Evolutionary conservation across 2,888 invertebrate genomes (phyloP), one percentile per base, ranked within the genome.

Genomic region (Apamea anceps): DNA sequence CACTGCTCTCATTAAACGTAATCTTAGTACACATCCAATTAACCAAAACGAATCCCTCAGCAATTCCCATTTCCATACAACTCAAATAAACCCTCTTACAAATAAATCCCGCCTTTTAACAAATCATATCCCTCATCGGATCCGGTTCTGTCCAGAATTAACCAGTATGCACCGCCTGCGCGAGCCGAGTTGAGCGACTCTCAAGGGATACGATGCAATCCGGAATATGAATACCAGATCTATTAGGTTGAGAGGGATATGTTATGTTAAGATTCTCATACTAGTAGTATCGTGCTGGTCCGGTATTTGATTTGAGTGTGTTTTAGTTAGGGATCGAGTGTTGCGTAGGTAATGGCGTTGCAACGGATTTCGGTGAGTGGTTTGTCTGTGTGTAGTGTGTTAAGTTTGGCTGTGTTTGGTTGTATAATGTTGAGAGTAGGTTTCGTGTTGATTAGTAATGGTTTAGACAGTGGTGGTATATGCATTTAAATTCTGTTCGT

Each of bases 161-260:
- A 87, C 90, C 85, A 82, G 89, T 81, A 85, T 84, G 78, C 87
- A 87, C 84, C 45, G 80, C 62, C 57, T 74, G 57, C 70, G 65
- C 68, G 65, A 76, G 57, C 73, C 68, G 77, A 79, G 77, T 83
- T 82, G 84, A 91, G 91, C 81, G 87, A 81, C 87, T 87, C 90
- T 91, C 87, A 65, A 79, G 90, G 87, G 89, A 90, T 86, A 75
- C 78, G 80, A 85, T 89, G 89, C 91, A 89, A 91, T 90, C 84
- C 84, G 88, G 89, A 82, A 90, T 89, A 90, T 88, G 93, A 92
- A 94, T 92, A 87, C 91, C 80, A 57, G n/a, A 15, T 79, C 74
- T 66, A 80, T 81, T 80, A 83, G 72, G 68, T 25, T 63, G 32
- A 48, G 51, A 62, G 65, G 68, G 71, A 82, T 82, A 80, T 79